phyloP scores from a whole-genome alignment of 1,140 invertebrate genomes.

The Trissolcus basalis region DNA sequence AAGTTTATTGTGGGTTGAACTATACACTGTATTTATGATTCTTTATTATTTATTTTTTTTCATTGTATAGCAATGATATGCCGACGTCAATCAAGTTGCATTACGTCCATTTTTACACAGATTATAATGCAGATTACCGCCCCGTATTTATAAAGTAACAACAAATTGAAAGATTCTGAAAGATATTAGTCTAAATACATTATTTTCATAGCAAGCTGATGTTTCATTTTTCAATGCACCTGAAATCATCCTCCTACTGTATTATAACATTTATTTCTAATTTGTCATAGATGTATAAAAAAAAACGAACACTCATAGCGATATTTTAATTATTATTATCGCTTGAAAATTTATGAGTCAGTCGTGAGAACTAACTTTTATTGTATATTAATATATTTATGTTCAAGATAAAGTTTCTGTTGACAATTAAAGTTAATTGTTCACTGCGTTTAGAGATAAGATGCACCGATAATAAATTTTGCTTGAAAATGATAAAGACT shows the following conservation, averaged over 20 bases:
- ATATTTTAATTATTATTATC: no score
- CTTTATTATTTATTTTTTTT: no score
- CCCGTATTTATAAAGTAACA: slow-evolving; percentile 8
- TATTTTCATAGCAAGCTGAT: slow-evolving; percentile 27
- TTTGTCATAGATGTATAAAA: neutral
- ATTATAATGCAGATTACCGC: slow-evolving; percentile 1
- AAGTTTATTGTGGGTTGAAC: no score
- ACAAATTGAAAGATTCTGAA: slow-evolving; percentile 2
- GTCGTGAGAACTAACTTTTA: no score
- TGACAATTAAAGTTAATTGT: no score
- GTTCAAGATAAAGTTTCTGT: no score
- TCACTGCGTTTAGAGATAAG: neutral
- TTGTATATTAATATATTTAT: no score
- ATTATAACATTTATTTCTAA: neutral
- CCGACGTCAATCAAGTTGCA: neutral
- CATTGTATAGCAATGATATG: slow-evolving; percentile 14
- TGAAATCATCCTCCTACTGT: neutral
- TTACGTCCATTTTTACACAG: slow-evolving; percentile 16
- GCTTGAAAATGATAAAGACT: neutral
- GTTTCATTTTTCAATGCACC: no score
- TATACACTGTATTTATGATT: no score
- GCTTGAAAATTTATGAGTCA: no score
- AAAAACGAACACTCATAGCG: no score
- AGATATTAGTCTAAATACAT: slow-evolving; percentile 29
- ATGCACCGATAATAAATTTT: neutral